Conservation (phyloP, 2,113 vertebrate species). For the Arothron firmamentum region DNA sequence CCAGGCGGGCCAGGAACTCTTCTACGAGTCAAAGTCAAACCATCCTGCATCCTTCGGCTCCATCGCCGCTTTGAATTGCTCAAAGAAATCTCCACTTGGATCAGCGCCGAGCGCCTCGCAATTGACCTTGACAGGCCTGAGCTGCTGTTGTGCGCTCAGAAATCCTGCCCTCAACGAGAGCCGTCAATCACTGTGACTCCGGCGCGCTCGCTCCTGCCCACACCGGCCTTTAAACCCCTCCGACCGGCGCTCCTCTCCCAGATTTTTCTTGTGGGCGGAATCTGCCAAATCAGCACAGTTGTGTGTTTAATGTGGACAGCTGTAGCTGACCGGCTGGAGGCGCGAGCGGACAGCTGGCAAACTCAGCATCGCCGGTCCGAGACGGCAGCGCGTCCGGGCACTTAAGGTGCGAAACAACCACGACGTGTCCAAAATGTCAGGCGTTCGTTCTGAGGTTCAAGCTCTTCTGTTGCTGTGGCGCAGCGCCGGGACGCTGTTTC, state of each 20-base stretch:
- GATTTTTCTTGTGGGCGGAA: conserved; percentile 34
- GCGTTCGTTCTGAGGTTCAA: neutral
- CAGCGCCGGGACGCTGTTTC: neutral
- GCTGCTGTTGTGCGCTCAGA: conserved; percentile 48
- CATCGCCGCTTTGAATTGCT: conserved; percentile 42
- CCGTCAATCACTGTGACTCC: conserved; percentile 56
- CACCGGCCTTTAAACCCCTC: conserved; percentile 31
- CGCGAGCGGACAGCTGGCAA: conserved; percentile 28
- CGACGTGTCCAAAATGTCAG: neutral
- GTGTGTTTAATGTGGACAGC: conserved; percentile 51
- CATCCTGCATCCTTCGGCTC: conserved; percentile 18
- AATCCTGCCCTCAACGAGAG: conserved; percentile 57
- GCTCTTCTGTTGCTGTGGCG: conserved; percentile 11
- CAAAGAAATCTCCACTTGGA: conserved; percentile 56
- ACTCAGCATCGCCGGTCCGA: neutral
- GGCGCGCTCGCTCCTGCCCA: conserved; percentile 8
- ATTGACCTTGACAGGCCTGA: conserved; percentile 64
- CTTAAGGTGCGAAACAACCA: neutral
- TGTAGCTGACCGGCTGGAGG: conserved; percentile 36
- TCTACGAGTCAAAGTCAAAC: conserved; percentile 8
- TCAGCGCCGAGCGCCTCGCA: conserved; percentile 47
- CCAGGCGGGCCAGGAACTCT: neutral
- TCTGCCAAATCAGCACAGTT: conserved; percentile 57
- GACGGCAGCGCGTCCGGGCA: no score
- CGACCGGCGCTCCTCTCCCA: conserved; percentile 32